A percentile compares a stretch with the other conserved stretches of the same genome.
Evolutionary conservation across 2,888 invertebrate genomes (phyloP).

Genomic region (Nemotelus pantherinus): DNA sequence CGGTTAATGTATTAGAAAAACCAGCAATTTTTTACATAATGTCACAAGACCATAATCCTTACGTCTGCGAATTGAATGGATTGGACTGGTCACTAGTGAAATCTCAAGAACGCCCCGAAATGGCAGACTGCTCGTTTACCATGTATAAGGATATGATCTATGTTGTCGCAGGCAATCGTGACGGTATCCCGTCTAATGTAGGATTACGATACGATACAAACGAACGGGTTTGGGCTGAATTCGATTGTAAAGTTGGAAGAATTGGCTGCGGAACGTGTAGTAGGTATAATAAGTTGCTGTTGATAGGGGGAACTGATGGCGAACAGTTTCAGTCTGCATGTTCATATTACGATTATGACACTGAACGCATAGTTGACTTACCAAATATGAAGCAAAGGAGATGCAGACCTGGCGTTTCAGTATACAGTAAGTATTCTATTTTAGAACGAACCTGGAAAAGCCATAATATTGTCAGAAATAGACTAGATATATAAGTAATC

Average conservation of each 20-base stretch:
- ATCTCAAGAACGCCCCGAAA: not conserved
- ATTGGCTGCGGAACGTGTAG: constrained; percentile 1
- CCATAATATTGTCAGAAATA: no score
- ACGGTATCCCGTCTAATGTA: not conserved
- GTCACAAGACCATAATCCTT: not conserved
- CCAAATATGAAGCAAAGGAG: not conserved
- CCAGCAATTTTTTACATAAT: not conserved
- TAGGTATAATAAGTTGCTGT: not conserved
- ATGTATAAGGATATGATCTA: constrained; percentile 26
- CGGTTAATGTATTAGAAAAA: constrained; percentile 9
- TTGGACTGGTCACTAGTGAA: not conserved
- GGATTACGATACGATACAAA: constrained; percentile 13
- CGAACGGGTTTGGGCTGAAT: constrained; percentile 2
- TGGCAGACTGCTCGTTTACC: not conserved
- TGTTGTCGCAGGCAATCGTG: not conserved
- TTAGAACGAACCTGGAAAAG: not conserved
- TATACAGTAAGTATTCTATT: not conserved
- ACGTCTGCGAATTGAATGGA: constrained; percentile 4
- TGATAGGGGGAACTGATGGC: not conserved
- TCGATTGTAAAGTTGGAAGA: not conserved
- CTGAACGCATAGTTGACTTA: not conserved
- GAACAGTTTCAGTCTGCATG: not conserved
- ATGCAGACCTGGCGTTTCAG: not conserved
- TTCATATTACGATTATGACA: constrained; percentile 20
- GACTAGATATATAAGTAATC: not conserved